Conservation (phyloP, 2,888 invertebrate genomes). For the Thereva unica region DNA sequence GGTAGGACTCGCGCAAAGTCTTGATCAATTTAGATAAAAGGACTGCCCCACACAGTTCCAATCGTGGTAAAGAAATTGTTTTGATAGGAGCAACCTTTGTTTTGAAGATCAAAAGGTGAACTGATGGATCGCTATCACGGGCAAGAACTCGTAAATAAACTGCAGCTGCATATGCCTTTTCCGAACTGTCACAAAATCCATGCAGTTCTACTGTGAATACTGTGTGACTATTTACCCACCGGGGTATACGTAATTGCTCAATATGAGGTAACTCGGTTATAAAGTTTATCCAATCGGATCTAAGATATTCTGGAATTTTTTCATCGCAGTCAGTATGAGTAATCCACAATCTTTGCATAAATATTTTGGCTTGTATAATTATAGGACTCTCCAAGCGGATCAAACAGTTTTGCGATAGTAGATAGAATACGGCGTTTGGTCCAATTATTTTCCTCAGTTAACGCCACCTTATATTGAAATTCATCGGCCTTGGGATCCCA, state of each 20-base stretch:
- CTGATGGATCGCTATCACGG: too few relatives aligned
- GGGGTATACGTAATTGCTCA: conserved; percentile 1
- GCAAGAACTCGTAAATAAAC: too few relatives aligned
- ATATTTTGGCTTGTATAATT: conserved; percentile 10
- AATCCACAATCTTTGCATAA: conserved; percentile 4
- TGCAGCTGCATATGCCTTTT: too few relatives aligned
- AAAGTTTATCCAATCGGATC: background rate
- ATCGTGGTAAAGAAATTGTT: conserved; percentile 42
- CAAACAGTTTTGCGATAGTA: conserved; percentile 6
- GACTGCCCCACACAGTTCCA: conserved; percentile 43
- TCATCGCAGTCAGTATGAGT: conserved; percentile 15
- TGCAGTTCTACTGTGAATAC: too few relatives aligned
- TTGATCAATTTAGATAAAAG: background rate
- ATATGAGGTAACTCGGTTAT: background rate
- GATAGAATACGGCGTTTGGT: conserved; percentile 21
- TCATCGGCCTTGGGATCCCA: conserved; percentile 17
- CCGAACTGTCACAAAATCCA: too few relatives aligned
- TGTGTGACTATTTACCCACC: too few relatives aligned
- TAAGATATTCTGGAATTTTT: background rate
- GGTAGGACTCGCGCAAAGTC: background rate
- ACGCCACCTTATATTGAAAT: background rate
- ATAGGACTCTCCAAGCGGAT: conserved; percentile 16
- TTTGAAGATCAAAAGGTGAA: too few relatives aligned
- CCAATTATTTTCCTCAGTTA: background rate
- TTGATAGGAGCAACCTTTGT: too few relatives aligned